Percentiles rank a stretch among this genome's conserved stretches.
Conservation (phyloP, 2,888 invertebrate species). For the Acronicta aceris region DNA sequence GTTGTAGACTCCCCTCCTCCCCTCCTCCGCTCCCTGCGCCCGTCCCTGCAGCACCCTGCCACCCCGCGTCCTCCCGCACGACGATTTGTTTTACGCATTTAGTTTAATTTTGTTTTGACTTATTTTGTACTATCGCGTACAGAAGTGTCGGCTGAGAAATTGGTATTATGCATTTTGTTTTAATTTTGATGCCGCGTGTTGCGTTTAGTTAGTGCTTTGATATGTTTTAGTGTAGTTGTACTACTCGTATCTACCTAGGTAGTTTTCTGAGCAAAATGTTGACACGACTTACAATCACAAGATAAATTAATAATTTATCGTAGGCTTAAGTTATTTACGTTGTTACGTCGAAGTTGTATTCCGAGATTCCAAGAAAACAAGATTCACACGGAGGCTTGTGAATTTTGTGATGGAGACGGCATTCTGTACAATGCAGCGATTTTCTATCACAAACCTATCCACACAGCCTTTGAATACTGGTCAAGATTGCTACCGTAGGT, state of each 20-base stretch:
- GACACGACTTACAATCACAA: too few relatives aligned
- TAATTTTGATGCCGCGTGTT: slow-evolving; percentile 13
- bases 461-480: slow-evolving; percentile 11
- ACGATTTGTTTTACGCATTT: slow-evolving; percentile 86
- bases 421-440: neutral
- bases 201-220: slow-evolving; percentile 7
- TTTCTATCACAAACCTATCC: neutral
- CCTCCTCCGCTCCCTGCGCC: slow-evolving; percentile 54
- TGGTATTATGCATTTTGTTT: slow-evolving; percentile 34
- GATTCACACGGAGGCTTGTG: neutral
- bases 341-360: neutral
- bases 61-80: slow-evolving; percentile 62
- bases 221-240: neutral
- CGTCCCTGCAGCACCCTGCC: slow-evolving; percentile 55
- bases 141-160: slow-evolving; percentile 46
- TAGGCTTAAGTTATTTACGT: too few relatives aligned
- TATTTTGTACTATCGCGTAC: slow-evolving; percentile 74
- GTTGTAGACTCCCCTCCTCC: slow-evolving; percentile 77
- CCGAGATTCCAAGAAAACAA: slow-evolving; percentile 3
- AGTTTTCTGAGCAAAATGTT: too few relatives aligned
- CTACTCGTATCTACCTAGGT: too few relatives aligned
- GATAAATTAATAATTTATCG: too few relatives aligned
- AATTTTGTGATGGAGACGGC: neutral
- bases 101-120: slow-evolving; percentile 85
- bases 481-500: neutral